A percentile compares a stretch with the other conserved stretches of the same genome.
phyloP scores from a whole-genome alignment of 1,140 invertebrate species.

The Choristoneura fumiferana region DNA sequence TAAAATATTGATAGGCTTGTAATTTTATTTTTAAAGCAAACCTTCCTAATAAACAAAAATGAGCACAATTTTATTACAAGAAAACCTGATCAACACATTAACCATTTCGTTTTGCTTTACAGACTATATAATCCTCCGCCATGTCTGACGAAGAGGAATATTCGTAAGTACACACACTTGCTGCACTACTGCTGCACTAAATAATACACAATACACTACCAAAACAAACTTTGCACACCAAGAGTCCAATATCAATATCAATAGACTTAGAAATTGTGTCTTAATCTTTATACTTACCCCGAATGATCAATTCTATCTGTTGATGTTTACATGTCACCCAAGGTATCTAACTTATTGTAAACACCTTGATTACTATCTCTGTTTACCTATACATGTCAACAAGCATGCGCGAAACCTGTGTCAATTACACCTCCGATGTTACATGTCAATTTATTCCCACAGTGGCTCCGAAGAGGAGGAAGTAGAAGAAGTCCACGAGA shows the following conservation, averaged over 20 bases:
- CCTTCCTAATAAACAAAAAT: no score
- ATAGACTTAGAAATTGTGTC: neutral
- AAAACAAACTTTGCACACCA: slow-evolving; percentile 14
- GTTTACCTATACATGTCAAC: neutral
- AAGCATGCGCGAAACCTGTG: slow-evolving; percentile 18
- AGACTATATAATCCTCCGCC: slow-evolving; percentile 80
- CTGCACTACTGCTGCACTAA: slow-evolving; percentile 19
- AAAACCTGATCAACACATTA: slow-evolving; percentile 1
- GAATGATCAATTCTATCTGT: neutral
- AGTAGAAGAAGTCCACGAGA: slow-evolving; percentile 83
- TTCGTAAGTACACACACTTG: slow-evolving; percentile 80
- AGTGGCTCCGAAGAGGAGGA: slow-evolving; percentile 83
- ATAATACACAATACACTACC: slow-evolving; percentile 14
- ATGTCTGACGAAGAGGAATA: slow-evolving; percentile 88
- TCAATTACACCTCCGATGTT: slow-evolving; percentile 24
- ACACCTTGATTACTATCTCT: neutral
- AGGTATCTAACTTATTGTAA: slow-evolving; percentile 8
- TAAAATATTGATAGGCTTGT: no score
- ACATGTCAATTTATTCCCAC: slow-evolving; percentile 41
- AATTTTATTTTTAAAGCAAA: no score
- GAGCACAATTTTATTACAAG: no score
- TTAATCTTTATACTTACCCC: neutral
- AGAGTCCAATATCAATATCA: neutral
- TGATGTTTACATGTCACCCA: neutral
- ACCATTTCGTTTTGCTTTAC: slow-evolving; percentile 59